Evolutionary conservation across 2,113 vertebrate genomes (phyloP), one percentile per base, ranked within the genome.

Genomic region (Pelmatolapia mariae): DNA sequence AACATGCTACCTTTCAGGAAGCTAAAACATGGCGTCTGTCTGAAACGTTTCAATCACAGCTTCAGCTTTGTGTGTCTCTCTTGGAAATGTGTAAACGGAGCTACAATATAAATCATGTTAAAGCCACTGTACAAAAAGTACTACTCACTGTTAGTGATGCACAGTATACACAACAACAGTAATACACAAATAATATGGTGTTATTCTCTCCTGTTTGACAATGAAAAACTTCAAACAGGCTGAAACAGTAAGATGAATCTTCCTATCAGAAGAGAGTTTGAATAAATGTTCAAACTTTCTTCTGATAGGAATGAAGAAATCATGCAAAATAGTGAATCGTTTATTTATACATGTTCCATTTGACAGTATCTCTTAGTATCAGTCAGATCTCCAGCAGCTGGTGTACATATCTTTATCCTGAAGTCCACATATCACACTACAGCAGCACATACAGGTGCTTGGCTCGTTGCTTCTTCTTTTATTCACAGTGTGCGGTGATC

Each of bases 401-500:
- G 57, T 50, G 45, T 36, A 26, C 40, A 52, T 36, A 54, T 85
- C 73, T 36, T 76, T 45, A 7, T 10, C 78, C 40, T 47, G 5
- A 12, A 85, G 71, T 92, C 81, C 12, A 3, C 29, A 11, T 85
- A 86, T 86, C 85, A 68, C 53, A 59, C 40, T 33, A 33, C 43
- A 91, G 52, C 80, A 26, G 66, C 87, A 86, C 90, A 80, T 26
- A 12, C 52, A 50, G 13, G 43, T 54, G 76, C 68, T 85, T 11
- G 24, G 50, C 79, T 87, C 86, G 76, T 86, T 40, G 84, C 71
- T 29, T 57, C 85, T 68, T 88, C 87, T 87, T 87, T 92, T 90
- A 91, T 87, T 92, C 92, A 82, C 88, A 76, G 78, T 82, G 84
- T 61, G 87, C 78, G 85, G 92, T 96, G 94, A 96, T 96, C 96